Base-by-base conservation (phyloP, 1,140 invertebrate species). In the Saccostrea cuccullata region DNA sequence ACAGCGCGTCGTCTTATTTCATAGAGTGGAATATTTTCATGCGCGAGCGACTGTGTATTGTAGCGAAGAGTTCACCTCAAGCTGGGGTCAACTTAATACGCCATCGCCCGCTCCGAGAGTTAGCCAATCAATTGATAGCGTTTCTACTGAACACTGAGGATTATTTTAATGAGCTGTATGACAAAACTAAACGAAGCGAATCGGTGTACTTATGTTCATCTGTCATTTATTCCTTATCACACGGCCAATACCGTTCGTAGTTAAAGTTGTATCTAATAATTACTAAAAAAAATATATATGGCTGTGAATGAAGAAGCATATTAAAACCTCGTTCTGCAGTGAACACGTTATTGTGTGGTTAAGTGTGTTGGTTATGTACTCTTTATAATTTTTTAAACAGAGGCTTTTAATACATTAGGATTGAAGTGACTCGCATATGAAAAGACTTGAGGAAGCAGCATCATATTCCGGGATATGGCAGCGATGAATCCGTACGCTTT, bases 401-500 rank as follows among this genome's bases (percentile, higher is more conserved):
- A 77, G 70, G 70, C 70, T 77, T 77, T 56, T 84, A 55, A 55
- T 23, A 84, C 17, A 84, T 84, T 55, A 56, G 82, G 40, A 56
- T 17, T n/a, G 82, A 55, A 84, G 82, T 55, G 40, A 84, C 40
- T 56, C 40, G 40, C 82, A 84, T 84, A 84, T 55, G 40, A 12
- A 56, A 56, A 20, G 82, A 55, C 82, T 84, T 84, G 40, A 56
- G 77, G 40, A 82, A 84, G 82, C 55, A n/a, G n/a, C 40, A 56
- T 55, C n/a, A 84, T 11, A 30, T 56, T 55, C 84, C 15, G n/a
- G 55, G 82, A 56, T 56, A 92, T 92, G 91, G 90, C 91, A 40
- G 90, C 90, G 47, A 94, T 94, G 93, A 94, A 94, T 89, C 93
- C 93, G 17, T 94, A 94, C 87, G 90, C 93, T 56, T 93, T 94